Evolutionary conservation across 2,888 invertebrate species (phyloP), one percentile per base, ranked within the genome.

Genomic region (Platycnemis pennipes): DNA sequence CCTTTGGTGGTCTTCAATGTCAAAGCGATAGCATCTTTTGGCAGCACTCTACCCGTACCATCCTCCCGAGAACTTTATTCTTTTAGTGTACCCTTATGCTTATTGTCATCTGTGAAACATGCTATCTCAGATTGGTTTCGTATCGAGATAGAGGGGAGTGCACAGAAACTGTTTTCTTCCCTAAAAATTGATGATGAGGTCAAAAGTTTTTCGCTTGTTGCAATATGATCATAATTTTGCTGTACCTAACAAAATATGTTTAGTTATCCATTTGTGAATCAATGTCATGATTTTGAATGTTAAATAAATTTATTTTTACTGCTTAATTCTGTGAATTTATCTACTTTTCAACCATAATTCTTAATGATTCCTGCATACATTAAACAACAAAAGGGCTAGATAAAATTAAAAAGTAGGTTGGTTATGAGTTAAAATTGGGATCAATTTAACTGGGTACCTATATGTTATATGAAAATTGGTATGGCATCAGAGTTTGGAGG

Each of bases 21-120:
- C n/a, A 63, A 89, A 89, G 94, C 91, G 16, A 26, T 56, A 1
- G 13, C 69, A n/a, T 16, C 13, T 1, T n/a, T 63, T 63, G 91
- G 63, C 44, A 44, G 31, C 69, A 42, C 37, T 2, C 8, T 8
- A 16, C 31, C 13, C 11, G 2, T 37, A 4, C 42, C 26, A n/a
- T 22, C 45, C n/a, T 46, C 1, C 2, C 63, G 44, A 69, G 91
- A 91, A 91, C 26, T 95, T 42, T 95, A 95, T 94, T 95, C 95
- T 63, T 95, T 95, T 91, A 95, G 95, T 94, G 88, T 95, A 89
- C 95, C 95, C 8, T 88, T 87, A n/a, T 77, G 94, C 16, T 85
- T 95, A n/a, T 22, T 87, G 4, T 2, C 31, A 26, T 46, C 16
- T 77, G 49, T 94, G 88, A 86, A 94, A 56, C 31, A 63, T 37